Conservation (phyloP, 2,888 invertebrate species). For the Lasioglossum vierecki region DNA sequence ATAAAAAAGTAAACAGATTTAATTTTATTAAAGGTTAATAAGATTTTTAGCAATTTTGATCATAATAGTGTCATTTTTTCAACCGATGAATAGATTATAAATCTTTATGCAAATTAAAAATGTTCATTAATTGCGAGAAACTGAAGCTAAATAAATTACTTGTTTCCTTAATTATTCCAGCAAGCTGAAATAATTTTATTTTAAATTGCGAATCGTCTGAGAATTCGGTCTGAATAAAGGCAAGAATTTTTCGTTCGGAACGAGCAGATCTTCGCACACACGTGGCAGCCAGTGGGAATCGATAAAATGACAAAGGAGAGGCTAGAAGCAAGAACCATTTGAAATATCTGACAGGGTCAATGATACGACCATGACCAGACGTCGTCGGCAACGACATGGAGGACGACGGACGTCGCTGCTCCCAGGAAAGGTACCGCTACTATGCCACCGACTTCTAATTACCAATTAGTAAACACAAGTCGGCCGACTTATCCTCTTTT, state of each 20-base stretch:
- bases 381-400: background rate
- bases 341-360: slow-evolving; percentile 33
- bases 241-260: background rate
- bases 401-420: background rate
- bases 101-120: too few relatives aligned
- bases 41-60: too few relatives aligned
- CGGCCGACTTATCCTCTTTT: slow-evolving; percentile 13
- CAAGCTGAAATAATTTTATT: background rate
- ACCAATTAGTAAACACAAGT: slow-evolving; percentile 46
- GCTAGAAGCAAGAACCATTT: background rate
- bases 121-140: too few relatives aligned
- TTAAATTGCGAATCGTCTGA: background rate
- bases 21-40: too few relatives aligned
- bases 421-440: slow-evolving; percentile 29
- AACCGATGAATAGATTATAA: too few relatives aligned
- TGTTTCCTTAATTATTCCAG: too few relatives aligned
- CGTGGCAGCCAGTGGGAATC: background rate
- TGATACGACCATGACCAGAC: slow-evolving; percentile 43
- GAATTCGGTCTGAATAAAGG: background rate
- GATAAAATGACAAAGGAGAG: slow-evolving; percentile 4
- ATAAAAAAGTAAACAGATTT: too few relatives aligned
- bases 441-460: slow-evolving; percentile 42
- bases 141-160: too few relatives aligned
- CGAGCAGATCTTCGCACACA: background rate
- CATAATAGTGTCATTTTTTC: too few relatives aligned